Evolutionary conservation across 2,888 invertebrate species (phyloP), one percentile per base, ranked within the genome.

Genomic region (Argyra leucocephala): DNA sequence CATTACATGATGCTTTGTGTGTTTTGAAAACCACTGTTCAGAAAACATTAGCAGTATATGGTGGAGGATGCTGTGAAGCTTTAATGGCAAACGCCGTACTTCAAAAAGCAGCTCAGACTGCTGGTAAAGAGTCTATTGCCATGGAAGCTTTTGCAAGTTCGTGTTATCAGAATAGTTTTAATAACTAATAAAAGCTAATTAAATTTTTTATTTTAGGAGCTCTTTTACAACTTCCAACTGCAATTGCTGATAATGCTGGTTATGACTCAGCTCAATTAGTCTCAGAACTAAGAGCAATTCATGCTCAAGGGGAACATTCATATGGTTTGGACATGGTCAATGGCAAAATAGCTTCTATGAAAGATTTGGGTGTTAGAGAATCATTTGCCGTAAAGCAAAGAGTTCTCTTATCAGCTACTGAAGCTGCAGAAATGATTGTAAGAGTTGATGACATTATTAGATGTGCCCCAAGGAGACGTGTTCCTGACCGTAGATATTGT

Each of bases 381-480:
- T 96, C 98, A 0, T 96, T 89, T 82, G 93, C 92, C 36, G 98
- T 99, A 9, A 99, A 99, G 80, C 85, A 93, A 37, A 97, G 98
- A 80, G 96, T 99, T 63, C 81, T 99, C 65, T 76, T 95, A 67
- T 95, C 96, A 9, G 99, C 97, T 0, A 82, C 94, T 0, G 99
- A 99, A 80, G 98, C 98, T 0, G 97, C 98, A 0, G 98, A 99
- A 82, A 96, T 99, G 93, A 98, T 99, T 73, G 84, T 99, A 22
- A 88, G 99, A 65, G 99, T 99, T 1, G 99, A 99, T 80, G 89
- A 96, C 81, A 99, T 99, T 71, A 89, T 99, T 68, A 92, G 89
- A 79, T 86, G 95, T 12, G 94, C 95, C 36, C 95, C 95, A 10
- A 86, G 95, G 70, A 88, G 87, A 74, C 88, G 97, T 69, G 88